phyloP scores from a whole-genome alignment of 2,113 vertebrate genomes.

The Shinisaurus crocodilurus region DNA sequence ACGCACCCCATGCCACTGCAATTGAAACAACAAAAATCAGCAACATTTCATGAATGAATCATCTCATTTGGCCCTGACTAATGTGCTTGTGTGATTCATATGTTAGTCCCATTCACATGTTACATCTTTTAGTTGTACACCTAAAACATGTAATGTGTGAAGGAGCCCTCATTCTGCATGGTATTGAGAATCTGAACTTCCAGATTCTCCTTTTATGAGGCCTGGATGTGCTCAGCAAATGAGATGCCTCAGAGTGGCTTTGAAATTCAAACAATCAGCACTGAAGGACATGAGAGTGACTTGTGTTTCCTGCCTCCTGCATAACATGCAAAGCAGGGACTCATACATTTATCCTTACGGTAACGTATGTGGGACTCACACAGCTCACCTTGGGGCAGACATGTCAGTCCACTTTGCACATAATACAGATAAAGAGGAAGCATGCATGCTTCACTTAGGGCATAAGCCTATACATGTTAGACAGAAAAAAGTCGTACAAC shows the following conservation, averaged over 20 bases:
- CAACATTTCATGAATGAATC: neutral
- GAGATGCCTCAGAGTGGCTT: neutral
- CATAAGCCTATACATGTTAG: too few species aligned
- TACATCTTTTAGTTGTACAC: neutral
- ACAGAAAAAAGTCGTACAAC: too few species aligned
- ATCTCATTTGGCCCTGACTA: neutral
- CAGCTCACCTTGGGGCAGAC: neutral
- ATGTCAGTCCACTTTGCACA: too few species aligned
- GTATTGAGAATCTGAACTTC: slow-evolving; percentile 21
- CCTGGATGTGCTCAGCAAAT: neutral
- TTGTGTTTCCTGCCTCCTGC: neutral
- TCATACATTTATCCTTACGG: neutral
- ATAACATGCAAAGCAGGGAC: neutral
- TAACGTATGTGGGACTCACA: neutral
- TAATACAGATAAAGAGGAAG: too few species aligned
- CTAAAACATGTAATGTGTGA: neutral
- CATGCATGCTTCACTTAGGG: too few species aligned
- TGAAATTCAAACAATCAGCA: neutral
- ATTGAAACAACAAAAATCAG: neutral
- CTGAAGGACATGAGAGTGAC: neutral
- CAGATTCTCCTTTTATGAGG: slow-evolving; percentile 21
- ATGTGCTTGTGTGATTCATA: neutral
- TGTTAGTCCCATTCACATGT: neutral
- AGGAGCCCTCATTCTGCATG: slow-evolving; percentile 10
- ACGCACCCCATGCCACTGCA: neutral